phyloP scores from a whole-genome alignment of 2,888 invertebrate genomes.

The Brachyptera risi region DNA sequence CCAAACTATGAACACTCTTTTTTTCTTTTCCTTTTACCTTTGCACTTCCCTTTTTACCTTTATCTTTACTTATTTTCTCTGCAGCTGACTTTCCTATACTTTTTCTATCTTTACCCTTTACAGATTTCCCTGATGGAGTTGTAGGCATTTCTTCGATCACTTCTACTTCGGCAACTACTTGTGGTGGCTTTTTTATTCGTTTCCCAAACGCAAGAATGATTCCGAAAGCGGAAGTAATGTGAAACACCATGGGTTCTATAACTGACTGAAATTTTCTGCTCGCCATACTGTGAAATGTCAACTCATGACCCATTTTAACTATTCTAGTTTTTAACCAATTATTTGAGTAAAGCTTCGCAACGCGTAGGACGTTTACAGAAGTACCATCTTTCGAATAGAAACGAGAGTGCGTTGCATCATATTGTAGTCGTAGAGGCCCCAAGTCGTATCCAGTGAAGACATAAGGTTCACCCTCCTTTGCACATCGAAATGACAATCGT shows the following conservation, averaged over 20 bases:
- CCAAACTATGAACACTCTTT: not conserved
- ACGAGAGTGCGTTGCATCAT: slow-evolving; percentile 34
- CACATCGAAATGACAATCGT: slow-evolving; percentile 20
- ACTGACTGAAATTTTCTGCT: not conserved
- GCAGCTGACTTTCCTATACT: not conserved
- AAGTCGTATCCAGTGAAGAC: slow-evolving; percentile 42
- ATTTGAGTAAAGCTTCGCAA: slow-evolving; percentile 38
- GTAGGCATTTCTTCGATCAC: not conserved
- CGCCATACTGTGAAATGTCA: slow-evolving; percentile 35
- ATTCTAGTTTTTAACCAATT: slow-evolving; percentile 36
- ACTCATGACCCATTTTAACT: slow-evolving; percentile 32
- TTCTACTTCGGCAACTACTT: not conserved
- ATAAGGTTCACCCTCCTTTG: slow-evolving; percentile 31
- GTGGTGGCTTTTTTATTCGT: not conserved
- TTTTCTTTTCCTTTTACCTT: slow-evolving; percentile 15
- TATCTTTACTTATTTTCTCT: not conserved
- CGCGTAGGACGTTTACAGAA: slow-evolving; percentile 36
- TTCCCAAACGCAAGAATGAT: slow-evolving; percentile 39
- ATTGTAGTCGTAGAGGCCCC: slow-evolving; percentile 38
- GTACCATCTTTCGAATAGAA: slow-evolving; percentile 39
- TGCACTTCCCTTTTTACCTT: not conserved
- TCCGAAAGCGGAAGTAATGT: slow-evolving; percentile 38
- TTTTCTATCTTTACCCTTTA: not conserved
- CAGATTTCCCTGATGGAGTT: not conserved
- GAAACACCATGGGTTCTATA: slow-evolving; percentile 35